A percentile compares a stretch with the other conserved stretches of the same genome.
Conservation (phyloP, 2,113 vertebrate species). For the Perca schrenkii region DNA sequence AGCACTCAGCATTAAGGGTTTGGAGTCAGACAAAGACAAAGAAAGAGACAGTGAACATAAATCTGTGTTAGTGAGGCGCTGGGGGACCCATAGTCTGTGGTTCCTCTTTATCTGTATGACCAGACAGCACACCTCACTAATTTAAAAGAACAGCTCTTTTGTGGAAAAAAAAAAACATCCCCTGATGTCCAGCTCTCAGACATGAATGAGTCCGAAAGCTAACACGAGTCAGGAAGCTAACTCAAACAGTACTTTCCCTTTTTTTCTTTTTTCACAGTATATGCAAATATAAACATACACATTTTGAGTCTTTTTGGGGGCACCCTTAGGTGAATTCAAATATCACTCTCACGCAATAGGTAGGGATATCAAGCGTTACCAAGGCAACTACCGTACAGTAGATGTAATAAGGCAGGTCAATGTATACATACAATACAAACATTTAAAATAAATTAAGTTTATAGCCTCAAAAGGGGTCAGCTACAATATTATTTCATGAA, state of each 20-base stretch:
- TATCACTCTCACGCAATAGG: neutral
- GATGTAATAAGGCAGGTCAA: constrained; percentile 13
- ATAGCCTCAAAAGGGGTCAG: neutral
- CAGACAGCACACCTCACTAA: constrained; percentile 55
- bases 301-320: constrained; percentile 11
- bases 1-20: constrained; percentile 55
- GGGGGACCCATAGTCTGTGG: constrained; percentile 42
- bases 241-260: neutral
- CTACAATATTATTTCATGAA: constrained; percentile 11
- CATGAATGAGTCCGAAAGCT: constrained; percentile 9
- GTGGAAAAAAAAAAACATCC: constrained; percentile 4
- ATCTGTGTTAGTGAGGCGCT: constrained; percentile 72
- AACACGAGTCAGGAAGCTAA: neutral
- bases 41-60: constrained; percentile 63
- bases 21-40: constrained; percentile 70
- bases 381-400: constrained; percentile 13
- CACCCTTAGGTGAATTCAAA: constrained; percentile 55
- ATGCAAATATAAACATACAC: constrained; percentile 24
- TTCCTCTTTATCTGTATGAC: constrained; percentile 61
- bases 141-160: constrained; percentile 38
- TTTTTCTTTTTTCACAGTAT: neutral
- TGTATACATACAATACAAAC: neutral
- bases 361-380: constrained; percentile 29
- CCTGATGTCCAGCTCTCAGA: constrained; percentile 4
- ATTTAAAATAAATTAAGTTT: neutral